A percentile compares a stretch with the other conserved stretches of the same genome.
phyloP scores from a whole-genome alignment of 2,888 invertebrate species.

The Plebejus argus region DNA sequence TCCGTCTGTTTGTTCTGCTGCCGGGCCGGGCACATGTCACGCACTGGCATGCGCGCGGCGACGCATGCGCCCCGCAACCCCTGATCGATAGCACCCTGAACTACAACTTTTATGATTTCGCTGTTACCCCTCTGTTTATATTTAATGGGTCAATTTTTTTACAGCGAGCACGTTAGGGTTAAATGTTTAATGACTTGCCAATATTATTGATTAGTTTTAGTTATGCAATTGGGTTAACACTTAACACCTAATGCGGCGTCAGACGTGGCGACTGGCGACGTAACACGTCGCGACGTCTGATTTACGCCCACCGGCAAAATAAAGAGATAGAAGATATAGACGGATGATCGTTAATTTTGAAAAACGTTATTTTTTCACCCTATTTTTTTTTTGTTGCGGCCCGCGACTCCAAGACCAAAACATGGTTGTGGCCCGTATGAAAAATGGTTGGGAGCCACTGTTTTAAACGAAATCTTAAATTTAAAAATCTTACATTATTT shows the following conservation, averaged over 20 bases:
- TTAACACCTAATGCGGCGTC: neutral
- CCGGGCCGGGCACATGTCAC: slow-evolving; percentile 55
- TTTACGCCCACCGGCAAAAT: neutral
- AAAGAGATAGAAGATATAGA: no score
- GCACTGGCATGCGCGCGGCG: slow-evolving; percentile 52
- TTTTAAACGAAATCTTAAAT: no score
- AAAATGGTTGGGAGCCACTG: no score
- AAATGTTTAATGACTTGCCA: slow-evolving; percentile 6
- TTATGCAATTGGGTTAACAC: neutral
- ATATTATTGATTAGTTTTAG: neutral
- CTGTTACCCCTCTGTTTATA: slow-evolving; percentile 47
- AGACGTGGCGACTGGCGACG: neutral
- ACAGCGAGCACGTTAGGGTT: slow-evolving; percentile 20
- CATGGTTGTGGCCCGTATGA: no score
- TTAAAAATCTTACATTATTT: no score
- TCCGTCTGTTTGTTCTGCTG: slow-evolving; percentile 36
- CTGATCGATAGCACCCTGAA: slow-evolving; percentile 69
- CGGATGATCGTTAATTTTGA: no score
- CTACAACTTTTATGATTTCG: slow-evolving; percentile 60
- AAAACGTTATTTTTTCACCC: no score
- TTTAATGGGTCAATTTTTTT: slow-evolving; percentile 31
- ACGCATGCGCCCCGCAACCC: slow-evolving; percentile 61
- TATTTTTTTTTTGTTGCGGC: no score
- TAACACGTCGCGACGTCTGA: neutral
- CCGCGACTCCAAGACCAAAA: no score